These are phyloP conservation scores for Monopis laevigella DNA, from an alignment of 2,888 invertebrate genomes.

Conservation along the genomic window DNA sequence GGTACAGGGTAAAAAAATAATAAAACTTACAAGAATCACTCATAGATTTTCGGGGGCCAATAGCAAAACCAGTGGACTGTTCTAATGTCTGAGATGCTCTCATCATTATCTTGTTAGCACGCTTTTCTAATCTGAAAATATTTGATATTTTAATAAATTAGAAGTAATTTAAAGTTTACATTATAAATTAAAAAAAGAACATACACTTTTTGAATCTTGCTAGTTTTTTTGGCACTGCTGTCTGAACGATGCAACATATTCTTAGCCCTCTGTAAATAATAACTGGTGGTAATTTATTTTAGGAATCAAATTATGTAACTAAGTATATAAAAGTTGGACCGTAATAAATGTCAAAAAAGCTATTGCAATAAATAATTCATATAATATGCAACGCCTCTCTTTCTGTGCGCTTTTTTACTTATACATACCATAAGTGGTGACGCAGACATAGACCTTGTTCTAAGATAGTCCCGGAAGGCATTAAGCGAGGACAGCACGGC, in stretches of 20 bases:
- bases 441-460: slow-evolving; percentile 79
- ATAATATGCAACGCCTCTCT: no score
- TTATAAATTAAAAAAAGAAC: slow-evolving; percentile 1
- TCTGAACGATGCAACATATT: slow-evolving; percentile 79
- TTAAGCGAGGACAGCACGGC: slow-evolving; percentile 79
- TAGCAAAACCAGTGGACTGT: slow-evolving; percentile 81
- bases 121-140: slow-evolving; percentile 72
- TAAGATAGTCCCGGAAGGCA: slow-evolving; percentile 81
- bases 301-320: not conserved
- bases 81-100: slow-evolving; percentile 86
- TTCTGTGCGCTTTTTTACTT: not conserved
- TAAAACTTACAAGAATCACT: slow-evolving; percentile 49
- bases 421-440: slow-evolving; percentile 71
- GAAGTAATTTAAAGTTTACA: not conserved
- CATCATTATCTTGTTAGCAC: slow-evolving; percentile 84
- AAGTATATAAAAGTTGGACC: not conserved
- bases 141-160: not conserved
- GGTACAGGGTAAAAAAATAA: no score
- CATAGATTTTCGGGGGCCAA: slow-evolving; percentile 71
- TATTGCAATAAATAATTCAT: not conserved
- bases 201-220: slow-evolving; percentile 83
- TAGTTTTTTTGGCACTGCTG: slow-evolving; percentile 78
- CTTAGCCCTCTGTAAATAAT: slow-evolving; percentile 69
- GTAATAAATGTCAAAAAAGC: not conserved
- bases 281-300: not conserved